These are phyloP conservation scores for Falco biarmicus DNA, from an alignment of 2,797 vertebrate genomes.

Conservation along the genomic window DNA sequence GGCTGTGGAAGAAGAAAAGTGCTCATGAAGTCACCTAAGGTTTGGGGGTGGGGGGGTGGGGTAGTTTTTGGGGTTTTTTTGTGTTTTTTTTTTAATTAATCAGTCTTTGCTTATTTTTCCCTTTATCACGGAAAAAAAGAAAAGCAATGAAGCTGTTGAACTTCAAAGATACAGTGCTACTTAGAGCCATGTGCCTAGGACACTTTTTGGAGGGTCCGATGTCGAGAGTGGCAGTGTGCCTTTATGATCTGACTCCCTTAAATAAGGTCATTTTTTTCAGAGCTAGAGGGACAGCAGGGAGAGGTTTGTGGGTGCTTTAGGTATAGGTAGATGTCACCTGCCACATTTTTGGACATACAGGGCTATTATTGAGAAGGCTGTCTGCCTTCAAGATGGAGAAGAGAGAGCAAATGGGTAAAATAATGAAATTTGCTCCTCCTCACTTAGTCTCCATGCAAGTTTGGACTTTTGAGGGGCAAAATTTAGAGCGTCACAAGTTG, in stretches of 20 bases:
- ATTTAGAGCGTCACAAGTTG: neutral
- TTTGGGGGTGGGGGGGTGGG: too few species aligned
- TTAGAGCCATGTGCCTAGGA: neutral
- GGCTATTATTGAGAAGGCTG: neutral
- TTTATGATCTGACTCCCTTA: too few species aligned
- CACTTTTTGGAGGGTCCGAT: neutral
- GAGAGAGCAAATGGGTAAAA: neutral
- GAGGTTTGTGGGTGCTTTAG: neutral
- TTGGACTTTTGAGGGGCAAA: neutral
- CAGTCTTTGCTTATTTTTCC: neutral
- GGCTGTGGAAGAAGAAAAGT: neutral
- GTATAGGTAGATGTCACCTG: neutral
- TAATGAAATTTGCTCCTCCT: neutral
- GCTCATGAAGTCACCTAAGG: neutral
- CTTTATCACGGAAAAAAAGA: fast-evolving
- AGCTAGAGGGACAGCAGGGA: neutral
- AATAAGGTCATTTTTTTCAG: neutral
- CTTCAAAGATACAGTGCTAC: neutral
- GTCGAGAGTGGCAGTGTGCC: neutral
- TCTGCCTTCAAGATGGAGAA: neutral
- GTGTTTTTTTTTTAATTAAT: neutral
- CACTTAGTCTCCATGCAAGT: neutral
- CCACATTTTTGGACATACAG: neutral
- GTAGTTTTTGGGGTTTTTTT: too few species aligned
- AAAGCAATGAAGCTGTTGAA: neutral